Base-by-base conservation (phyloP, 2,113 vertebrate genomes). In the Formicarius rufipectus region DNA sequence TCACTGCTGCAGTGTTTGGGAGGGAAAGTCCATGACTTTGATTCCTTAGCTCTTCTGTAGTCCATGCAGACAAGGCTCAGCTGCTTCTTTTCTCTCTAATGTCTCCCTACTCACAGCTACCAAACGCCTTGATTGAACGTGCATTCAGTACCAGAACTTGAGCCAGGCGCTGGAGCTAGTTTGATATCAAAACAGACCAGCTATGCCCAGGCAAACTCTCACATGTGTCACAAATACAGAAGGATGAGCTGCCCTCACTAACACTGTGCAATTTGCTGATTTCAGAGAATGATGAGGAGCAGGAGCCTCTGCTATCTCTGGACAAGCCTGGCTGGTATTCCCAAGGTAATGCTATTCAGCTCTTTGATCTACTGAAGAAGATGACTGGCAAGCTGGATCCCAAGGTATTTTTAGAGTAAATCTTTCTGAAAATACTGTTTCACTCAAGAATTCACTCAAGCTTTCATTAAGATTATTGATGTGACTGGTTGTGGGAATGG, bases 301-400 rank as follows among this genome's bases (percentile, higher is more conserved):
- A 98, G 76, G 98, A 99, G 80, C 98, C 98, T 14, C 97, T 99
- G 73, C 97, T 98, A 0, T 98, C 97, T 13, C 96, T 99, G 93
- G 99, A 99, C 60, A 99, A 99, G 73, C 98, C 99, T 0, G 99
- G 99, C 92, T 99, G 99, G 99, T 99, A 99, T 97, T 99, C 99
- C 45, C 99, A 99, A 96, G 99, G 99, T 27, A 99, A 99, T 58
- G 98, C 98, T 97, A 97, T 94, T 40, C 99, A 99, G 93, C 99
- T 99, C 37, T 98, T 98, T 42, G 98, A 99, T 47, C 98, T 99
- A 49, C 98, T 99, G 81, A 99, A 98, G 98, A 98, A 98, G 95
- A 99, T 99, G 98, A 99, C 98, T 4, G 97, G 98, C 94, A 99
- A 99, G 95, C 28, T 98, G 18, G 98, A 99, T 81, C 99, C 99